Percentiles rank a stretch among this genome's conserved stretches.
These are phyloP conservation scores for Cetoscarus ocellatus DNA, from an alignment of 2,797 vertebrate genomes.

Conservation along the genomic window DNA sequence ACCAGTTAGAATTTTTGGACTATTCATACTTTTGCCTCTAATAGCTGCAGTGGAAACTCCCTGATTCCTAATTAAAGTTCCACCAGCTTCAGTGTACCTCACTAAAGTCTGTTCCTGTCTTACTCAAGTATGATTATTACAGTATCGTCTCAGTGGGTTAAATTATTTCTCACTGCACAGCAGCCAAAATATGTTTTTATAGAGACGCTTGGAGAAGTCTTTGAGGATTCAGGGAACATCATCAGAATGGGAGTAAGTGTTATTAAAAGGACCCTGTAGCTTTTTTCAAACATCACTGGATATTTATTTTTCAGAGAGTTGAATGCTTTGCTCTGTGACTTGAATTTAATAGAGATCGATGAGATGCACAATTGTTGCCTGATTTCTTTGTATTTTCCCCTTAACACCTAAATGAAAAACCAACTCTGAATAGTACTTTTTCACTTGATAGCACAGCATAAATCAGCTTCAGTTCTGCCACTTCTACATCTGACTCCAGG, in stretches of 20 bases:
- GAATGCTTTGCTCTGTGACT: conserved; percentile 12
- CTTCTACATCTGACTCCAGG: conserved; percentile 2
- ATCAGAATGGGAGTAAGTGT: conserved; percentile 13
- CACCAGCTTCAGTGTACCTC: background rate
- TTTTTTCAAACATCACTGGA: conserved; percentile 18
- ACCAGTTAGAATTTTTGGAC: too few species aligned
- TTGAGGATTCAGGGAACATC: conserved; percentile 26
- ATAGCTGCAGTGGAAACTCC: background rate
- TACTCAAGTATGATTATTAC: background rate
- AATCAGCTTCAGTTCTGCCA: background rate
- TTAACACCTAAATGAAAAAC: background rate
- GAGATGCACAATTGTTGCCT: background rate
- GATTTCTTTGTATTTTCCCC: background rate
- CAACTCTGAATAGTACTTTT: background rate
- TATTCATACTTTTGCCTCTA: background rate
- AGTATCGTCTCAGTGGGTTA: background rate
- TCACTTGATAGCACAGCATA: background rate
- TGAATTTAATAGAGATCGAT: conserved; percentile 11
- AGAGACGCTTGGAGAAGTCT: conserved; percentile 15
- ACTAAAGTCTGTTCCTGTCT: too few species aligned
- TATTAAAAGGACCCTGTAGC: conserved; percentile 22
- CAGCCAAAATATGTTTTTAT: conserved; percentile 9
- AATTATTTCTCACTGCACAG: background rate
- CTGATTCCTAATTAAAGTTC: background rate
- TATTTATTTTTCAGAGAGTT: conserved; percentile 17